phyloP scores from a whole-genome alignment of 35 echinoderm and acorn worm genomes.

The Diadema setosum region DNA sequence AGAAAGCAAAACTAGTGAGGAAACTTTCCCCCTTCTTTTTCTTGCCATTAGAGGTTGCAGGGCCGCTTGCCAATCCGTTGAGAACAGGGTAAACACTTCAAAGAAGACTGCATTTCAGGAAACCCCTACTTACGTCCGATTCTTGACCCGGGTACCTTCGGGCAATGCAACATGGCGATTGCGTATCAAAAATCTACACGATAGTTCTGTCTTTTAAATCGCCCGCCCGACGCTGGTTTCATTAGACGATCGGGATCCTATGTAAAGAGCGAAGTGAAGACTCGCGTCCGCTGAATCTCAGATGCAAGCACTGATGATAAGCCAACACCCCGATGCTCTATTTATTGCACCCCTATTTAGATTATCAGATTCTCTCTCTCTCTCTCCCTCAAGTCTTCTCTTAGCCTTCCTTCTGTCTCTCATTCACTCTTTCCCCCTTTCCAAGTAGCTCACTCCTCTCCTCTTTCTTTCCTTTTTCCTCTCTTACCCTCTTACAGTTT shows the following conservation, averaged over 20 bases:
- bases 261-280: too few species aligned
- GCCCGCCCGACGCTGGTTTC: too few species aligned
- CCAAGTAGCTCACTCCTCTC: too few species aligned
- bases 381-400: neutral
- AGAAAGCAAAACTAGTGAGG: too few species aligned
- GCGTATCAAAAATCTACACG: neutral
- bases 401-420: too few species aligned
- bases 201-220: too few species aligned
- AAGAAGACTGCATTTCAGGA: neutral
- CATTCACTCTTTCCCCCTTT: too few species aligned
- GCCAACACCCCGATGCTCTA: neutral
- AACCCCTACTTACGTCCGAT: neutral
- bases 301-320: neutral
- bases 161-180: neutral
- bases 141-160: neutral
- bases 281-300: too few species aligned
- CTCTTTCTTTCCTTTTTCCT: too few species aligned
- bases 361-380: neutral
- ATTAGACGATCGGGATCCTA: too few species aligned
- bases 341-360: neutral
- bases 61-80: neutral
- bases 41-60: neutral
- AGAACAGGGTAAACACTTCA: neutral
- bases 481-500: too few species aligned
- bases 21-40: neutral